Evolutionary conservation across 2,888 invertebrate species (phyloP).

Genomic region (Ligdia adustata): DNA sequence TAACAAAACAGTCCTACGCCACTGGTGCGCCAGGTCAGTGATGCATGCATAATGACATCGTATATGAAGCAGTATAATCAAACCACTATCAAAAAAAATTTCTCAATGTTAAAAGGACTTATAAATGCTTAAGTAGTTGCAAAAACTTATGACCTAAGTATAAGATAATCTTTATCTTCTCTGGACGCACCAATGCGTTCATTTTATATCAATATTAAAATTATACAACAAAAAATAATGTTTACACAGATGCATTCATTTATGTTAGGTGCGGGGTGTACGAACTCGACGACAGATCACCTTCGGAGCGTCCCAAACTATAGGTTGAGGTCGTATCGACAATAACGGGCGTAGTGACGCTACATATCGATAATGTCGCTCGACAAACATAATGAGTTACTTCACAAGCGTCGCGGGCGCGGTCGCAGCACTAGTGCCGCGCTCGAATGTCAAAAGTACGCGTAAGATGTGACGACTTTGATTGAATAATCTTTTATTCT

Average conservation of each 20-base stretch:
- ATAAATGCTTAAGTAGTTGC: too few relatives aligned
- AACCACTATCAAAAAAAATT: too few relatives aligned
- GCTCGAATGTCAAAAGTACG: slow-evolving; percentile 50
- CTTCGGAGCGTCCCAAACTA: slow-evolving; percentile 76
- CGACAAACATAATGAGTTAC: slow-evolving; percentile 65
- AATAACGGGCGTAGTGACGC: slow-evolving; percentile 52
- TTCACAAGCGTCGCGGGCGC: slow-evolving; percentile 38
- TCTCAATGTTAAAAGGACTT: too few relatives aligned
- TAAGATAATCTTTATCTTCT: too few relatives aligned
- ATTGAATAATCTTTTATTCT: too few relatives aligned
- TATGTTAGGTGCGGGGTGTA: slow-evolving; percentile 74
- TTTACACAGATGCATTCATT: slow-evolving; percentile 71
- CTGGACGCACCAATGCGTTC: slow-evolving; percentile 38
- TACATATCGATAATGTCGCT: slow-evolving; percentile 59
- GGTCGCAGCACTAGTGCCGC: slow-evolving; percentile 31
- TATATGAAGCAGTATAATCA: too few relatives aligned
- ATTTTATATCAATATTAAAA: slow-evolving; percentile 45
- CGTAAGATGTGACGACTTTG: too few relatives aligned
- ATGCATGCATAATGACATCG: too few relatives aligned
- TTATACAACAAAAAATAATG: slow-evolving; percentile 48
- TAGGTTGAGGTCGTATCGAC: slow-evolving; percentile 73
- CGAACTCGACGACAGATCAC: slow-evolving; percentile 70
- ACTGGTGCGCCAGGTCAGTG: too few relatives aligned
- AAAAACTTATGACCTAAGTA: too few relatives aligned
- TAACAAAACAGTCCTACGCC: too few relatives aligned